phyloP scores from a whole-genome alignment of 2,113 vertebrate species.

The Recurvirostra avosetta region DNA sequence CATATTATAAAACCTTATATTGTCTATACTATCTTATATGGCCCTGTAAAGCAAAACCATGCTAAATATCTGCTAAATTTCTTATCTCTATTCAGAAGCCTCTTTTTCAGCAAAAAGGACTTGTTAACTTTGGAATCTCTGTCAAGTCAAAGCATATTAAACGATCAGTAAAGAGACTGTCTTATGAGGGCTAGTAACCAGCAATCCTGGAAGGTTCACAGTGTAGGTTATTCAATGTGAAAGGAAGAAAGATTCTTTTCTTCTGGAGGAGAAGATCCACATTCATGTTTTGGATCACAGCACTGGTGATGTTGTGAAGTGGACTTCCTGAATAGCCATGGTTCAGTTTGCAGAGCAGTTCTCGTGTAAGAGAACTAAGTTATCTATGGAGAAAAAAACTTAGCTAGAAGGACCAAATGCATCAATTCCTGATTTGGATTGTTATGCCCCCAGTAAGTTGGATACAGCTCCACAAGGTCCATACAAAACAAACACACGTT shows the following conservation, averaged over 20 bases:
- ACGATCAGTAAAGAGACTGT: not conserved
- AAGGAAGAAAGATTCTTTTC: not conserved
- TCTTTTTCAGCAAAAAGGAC: not conserved
- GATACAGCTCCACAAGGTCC: not conserved
- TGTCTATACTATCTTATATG: not conserved
- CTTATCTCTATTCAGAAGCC: not conserved
- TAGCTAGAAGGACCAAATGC: not conserved
- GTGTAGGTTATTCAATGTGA: not conserved
- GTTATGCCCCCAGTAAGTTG: not conserved
- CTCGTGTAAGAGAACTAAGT: not conserved
- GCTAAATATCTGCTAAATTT: not conserved
- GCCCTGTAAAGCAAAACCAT: not conserved
- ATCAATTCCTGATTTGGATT: not conserved
- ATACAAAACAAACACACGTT: not conserved
- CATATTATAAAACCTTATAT: not conserved
- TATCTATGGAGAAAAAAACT: not conserved
- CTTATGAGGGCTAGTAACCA: not conserved
- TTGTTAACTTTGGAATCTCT: not conserved
- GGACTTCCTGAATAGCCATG: not conserved
- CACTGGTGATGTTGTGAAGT: not conserved
- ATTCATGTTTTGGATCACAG: not conserved
- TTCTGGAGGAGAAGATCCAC: not conserved
- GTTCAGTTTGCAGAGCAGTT: not conserved
- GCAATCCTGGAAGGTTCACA: not conserved
- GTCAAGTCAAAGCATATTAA: not conserved